phyloP scores from a whole-genome alignment of 1,140 invertebrate species.

The Dysdera silvatica region DNA sequence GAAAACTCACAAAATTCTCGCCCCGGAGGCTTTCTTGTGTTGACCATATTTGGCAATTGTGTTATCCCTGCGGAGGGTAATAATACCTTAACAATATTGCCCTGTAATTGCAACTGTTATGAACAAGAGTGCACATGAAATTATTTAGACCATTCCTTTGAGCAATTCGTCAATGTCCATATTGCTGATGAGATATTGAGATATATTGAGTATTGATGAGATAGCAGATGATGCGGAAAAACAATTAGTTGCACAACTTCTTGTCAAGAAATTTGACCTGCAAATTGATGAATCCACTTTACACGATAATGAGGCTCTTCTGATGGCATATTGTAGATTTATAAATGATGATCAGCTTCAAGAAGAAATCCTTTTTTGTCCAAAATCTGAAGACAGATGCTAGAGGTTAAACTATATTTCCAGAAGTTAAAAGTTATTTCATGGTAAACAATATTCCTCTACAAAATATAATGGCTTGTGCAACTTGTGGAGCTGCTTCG shows the following conservation, averaged over 20 bases:
- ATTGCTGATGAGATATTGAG: too few species aligned
- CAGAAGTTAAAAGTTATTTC: constrained; percentile 35
- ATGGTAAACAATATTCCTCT: constrained; percentile 34
- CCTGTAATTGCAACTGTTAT: too few species aligned
- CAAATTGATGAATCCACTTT: not conserved
- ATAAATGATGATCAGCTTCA: not conserved
- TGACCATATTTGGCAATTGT: too few species aligned
- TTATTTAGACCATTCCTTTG: not conserved
- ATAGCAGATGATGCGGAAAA: not conserved
- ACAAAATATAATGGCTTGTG: constrained; percentile 38
- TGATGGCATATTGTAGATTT: not conserved
- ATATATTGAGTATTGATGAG: not conserved
- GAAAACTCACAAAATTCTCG: too few species aligned
- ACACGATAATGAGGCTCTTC: not conserved
- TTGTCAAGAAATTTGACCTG: not conserved
- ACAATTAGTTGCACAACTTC: not conserved
- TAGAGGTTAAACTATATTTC: constrained; percentile 12
- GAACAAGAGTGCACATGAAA: not conserved
- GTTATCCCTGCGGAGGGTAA: too few species aligned
- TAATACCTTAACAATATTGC: too few species aligned
- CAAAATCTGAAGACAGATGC: constrained; percentile 16
- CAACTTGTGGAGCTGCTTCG: constrained; percentile 38
- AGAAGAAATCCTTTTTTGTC: constrained; percentile 14
- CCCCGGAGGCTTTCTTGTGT: too few species aligned
- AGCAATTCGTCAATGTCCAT: not conserved